Base-by-base conservation (phyloP, 2,113 vertebrate species). In the Apaloderma vittatum region DNA sequence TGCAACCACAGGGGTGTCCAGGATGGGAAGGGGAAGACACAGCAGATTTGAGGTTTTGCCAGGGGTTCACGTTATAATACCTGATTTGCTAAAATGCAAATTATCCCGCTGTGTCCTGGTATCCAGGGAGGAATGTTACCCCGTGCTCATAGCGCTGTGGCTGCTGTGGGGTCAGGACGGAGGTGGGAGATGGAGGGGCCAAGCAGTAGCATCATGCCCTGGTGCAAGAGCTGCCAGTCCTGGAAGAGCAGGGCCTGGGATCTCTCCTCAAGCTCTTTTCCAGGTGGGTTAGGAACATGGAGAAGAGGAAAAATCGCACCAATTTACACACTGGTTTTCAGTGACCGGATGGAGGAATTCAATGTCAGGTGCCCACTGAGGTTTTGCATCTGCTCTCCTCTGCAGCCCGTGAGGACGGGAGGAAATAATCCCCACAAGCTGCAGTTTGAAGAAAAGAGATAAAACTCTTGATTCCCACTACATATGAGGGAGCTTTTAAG, bases 301-400 rank as follows among this genome's bases (percentile, higher is more conserved):
- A 73, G 37, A 82, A 45, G 30, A 72, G 34, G 34, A 46, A 83
- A 83, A 57, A 78, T 16, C 3, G 0, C 27, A 37, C 14, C 10
- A 32, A 0, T 24, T 63, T 26, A 4, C n/a, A 43, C 19, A 2
- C 26, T 20, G n/a, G 8, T 48, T 43, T 72, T 43, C 29, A 36
- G 30, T 30, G 58, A 22, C 16, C 3, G 19, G 37, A 36, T 27
- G 19, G n/a, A 48, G 16, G 22, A 29, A 23, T 84, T 63, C 15
- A 14, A 12, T 1, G 1, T 5, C 32, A 61, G 80, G 40, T 45
- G 9, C 20, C 46, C 52, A 17, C 11, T 0, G 1, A 63, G 20
- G 14, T 11, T 88, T 63, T 26, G 15, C 43, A n/a, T 22, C 16
- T 27, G 12, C 15, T 65, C 22, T 62, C 61, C n/a, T 21, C 6